These are phyloP conservation scores for Nyctibius grandis DNA, from an alignment of 2,797 vertebrate genomes.

Conservation along the genomic window DNA sequence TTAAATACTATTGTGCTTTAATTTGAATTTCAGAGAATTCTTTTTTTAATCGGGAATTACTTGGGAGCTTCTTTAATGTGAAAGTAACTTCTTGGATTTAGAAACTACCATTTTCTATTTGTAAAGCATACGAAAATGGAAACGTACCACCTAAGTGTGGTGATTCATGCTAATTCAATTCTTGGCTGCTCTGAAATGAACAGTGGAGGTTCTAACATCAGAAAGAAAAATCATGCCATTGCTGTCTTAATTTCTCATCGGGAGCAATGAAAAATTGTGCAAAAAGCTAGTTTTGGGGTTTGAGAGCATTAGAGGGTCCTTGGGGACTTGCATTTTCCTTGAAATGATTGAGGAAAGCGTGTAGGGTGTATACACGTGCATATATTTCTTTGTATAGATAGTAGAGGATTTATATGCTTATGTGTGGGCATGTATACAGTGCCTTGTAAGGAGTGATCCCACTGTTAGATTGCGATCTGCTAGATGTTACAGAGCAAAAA, in stretches of 20 bases:
- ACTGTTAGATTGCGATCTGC: background rate
- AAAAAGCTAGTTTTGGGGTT: background rate
- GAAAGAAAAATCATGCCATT: background rate
- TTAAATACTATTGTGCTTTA: background rate
- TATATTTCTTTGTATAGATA: background rate
- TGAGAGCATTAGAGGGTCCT: background rate
- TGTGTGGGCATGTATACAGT: background rate
- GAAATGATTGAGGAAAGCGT: background rate
- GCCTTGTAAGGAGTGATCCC: background rate
- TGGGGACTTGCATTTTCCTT: background rate
- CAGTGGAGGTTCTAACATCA: background rate
- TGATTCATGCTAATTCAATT: background rate
- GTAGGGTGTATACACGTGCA: background rate
- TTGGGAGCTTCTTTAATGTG: background rate
- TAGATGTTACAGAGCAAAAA: background rate
- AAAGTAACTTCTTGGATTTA: background rate
- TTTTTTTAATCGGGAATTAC: background rate
- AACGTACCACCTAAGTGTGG: background rate
- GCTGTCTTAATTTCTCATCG: background rate
- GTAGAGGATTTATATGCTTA: background rate
- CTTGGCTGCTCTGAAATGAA: background rate
- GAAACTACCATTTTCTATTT: slow-evolving; percentile 1
- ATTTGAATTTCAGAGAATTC: background rate
- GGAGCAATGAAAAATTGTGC: background rate
- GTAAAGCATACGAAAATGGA: background rate